Conservation (phyloP, 2,113 vertebrate species). For the Stegostoma tigrinum region DNA sequence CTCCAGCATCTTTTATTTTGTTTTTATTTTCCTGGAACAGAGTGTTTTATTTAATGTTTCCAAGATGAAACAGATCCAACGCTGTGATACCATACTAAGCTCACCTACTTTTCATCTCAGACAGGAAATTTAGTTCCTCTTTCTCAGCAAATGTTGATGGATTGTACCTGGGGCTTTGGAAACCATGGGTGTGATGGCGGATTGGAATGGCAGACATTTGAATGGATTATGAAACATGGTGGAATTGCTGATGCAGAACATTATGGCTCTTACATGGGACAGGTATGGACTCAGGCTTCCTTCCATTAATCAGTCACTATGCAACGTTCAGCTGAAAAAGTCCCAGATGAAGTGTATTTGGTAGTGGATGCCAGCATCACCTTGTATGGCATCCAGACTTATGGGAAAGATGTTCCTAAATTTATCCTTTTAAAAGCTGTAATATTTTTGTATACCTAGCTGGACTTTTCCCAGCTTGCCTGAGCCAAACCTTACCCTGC, state of each 20-base stretch:
- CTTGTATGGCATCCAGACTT: background rate
- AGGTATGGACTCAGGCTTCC: conserved; percentile 47
- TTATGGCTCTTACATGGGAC: conserved; percentile 65
- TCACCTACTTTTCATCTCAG: conserved; percentile 42
- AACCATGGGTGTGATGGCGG: conserved; percentile 68
- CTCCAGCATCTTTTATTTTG: too few species aligned
- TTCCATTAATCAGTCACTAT: background rate
- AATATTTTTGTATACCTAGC: background rate
- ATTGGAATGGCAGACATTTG: conserved; percentile 67
- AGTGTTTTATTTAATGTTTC: background rate
- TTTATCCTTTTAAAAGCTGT: background rate
- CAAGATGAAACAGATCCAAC: background rate
- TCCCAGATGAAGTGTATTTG: background rate
- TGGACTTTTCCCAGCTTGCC: background rate
- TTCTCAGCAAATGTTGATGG: conserved; percentile 73
- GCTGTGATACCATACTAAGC: background rate
- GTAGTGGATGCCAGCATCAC: background rate
- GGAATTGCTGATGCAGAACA: conserved; percentile 65
- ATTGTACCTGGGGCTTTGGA: conserved; percentile 74
- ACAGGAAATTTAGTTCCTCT: conserved; percentile 60
- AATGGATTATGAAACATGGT: conserved; percentile 71
- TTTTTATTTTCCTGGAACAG: too few species aligned
- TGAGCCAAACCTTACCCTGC: background rate
- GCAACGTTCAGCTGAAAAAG: background rate
- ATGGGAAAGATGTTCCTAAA: background rate